A percentile compares a stretch with the other conserved stretches of the same genome.
Conservation (phyloP, 2,113 vertebrate genomes). For the Perognathus longimembris region DNA sequence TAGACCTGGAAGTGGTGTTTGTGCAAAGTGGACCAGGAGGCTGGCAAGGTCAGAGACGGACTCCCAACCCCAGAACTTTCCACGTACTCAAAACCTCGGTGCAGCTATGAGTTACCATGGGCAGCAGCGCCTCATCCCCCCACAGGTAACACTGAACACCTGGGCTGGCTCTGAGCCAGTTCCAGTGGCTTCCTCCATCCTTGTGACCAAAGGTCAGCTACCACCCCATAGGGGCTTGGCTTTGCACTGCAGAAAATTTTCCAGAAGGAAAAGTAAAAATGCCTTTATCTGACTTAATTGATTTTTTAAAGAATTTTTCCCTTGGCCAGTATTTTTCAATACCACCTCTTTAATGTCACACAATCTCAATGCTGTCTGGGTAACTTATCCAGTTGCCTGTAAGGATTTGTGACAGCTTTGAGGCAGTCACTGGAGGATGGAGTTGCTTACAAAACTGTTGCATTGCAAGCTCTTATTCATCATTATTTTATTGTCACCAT, state of each 20-base stretch:
- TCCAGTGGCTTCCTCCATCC: not conserved
- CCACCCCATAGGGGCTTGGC: not conserved
- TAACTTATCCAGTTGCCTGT: not conserved
- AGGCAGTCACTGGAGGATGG: not conserved
- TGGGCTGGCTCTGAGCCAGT: not conserved
- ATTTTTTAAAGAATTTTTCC: not conserved
- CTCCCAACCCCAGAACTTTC: not conserved
- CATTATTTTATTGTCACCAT: not conserved
- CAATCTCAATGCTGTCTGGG: not conserved
- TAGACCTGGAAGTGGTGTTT: no score
- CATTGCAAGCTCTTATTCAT: not conserved
- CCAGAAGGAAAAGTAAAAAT: not conserved
- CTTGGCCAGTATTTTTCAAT: not conserved
- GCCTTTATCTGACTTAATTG: not conserved
- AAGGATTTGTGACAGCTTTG: no score
- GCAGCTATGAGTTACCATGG: constrained; percentile 67
- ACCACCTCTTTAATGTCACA: not conserved
- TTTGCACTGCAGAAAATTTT: not conserved
- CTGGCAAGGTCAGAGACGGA: rapidly evolving
- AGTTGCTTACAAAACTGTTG: not conserved
- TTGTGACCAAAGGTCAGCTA: not conserved
- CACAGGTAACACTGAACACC: constrained; percentile 55
- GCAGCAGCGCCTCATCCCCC: not conserved
- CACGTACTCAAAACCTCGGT: not conserved
- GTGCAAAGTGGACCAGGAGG: not conserved